A percentile compares a stretch with the other conserved stretches of the same genome.
These are phyloP conservation scores for Eupithecia dodoneata DNA, from an alignment of 2,888 invertebrate genomes.

Conservation along the genomic window DNA sequence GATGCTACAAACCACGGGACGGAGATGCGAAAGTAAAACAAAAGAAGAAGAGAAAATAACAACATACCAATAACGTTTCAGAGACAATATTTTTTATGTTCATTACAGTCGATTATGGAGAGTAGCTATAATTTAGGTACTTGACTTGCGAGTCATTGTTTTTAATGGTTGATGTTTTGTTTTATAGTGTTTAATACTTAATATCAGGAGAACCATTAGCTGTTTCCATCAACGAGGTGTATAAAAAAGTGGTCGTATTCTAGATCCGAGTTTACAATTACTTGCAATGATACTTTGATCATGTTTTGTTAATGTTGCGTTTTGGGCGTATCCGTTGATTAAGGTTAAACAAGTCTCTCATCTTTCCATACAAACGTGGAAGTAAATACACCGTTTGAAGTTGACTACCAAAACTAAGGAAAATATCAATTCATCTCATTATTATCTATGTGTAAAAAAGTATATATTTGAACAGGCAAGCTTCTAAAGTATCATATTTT, in stretches of 20 bases:
- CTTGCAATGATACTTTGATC: background rate
- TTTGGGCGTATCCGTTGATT: background rate
- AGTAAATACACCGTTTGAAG: no score
- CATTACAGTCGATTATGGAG: background rate
- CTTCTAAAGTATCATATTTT: no score
- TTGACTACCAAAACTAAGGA: no score
- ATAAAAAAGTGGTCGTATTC: background rate
- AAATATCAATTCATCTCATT: no score
- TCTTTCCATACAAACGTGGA: no score
- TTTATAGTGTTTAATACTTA: slow-evolving; percentile 1
- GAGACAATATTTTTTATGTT: slow-evolving; percentile 7
- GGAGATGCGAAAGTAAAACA: background rate
- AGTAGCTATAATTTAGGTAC: background rate
- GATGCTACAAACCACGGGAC: background rate
- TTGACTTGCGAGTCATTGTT: slow-evolving; percentile 1
- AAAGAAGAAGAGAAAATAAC: background rate
- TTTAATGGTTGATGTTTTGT: slow-evolving; percentile 3
- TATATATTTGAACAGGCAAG: no score
- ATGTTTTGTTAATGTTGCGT: background rate
- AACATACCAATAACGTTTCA: background rate
- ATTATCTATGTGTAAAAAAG: no score
- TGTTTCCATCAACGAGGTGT: background rate
- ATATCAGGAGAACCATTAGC: background rate
- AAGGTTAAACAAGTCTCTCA: no score
- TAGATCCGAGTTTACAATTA: background rate